Conservation (phyloP, 2,888 invertebrate genomes). For the Clepsis dumicolana region DNA sequence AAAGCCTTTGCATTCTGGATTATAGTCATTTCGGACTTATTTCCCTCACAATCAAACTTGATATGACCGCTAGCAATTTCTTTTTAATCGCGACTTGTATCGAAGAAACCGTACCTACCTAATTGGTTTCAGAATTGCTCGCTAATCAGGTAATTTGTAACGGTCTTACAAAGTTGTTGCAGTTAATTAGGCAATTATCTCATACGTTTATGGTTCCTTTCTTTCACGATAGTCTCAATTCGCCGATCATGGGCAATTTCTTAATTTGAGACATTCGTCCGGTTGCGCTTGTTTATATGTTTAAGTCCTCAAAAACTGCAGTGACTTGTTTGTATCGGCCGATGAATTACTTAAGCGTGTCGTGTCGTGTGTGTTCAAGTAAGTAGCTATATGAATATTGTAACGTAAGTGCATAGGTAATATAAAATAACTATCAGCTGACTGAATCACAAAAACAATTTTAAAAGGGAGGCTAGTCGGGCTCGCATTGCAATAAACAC, state of each 20-base stretch:
- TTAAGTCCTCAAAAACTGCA: too few species aligned
- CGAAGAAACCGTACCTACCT: background rate
- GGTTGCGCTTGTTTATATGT: too few species aligned
- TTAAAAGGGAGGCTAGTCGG: too few species aligned
- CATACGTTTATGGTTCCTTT: background rate
- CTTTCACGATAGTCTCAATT: background rate
- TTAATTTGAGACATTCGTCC: background rate
- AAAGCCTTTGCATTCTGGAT: background rate
- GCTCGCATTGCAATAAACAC: too few species aligned
- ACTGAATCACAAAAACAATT: too few species aligned
- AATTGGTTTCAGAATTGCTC: slow-evolving; percentile 5
- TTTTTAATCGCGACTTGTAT: slow-evolving; percentile 14
- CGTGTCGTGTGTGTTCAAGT: too few species aligned
- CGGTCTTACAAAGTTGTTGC: background rate
- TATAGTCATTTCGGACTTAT: slow-evolving; percentile 17
- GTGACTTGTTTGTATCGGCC: too few species aligned
- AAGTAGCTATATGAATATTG: too few species aligned
- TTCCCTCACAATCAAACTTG: background rate
- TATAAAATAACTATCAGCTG: too few species aligned
- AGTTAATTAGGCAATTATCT: slow-evolving; percentile 5
- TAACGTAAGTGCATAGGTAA: too few species aligned
- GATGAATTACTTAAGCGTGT: too few species aligned
- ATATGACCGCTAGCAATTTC: background rate
- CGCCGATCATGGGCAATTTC: background rate
- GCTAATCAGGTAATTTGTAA: slow-evolving; percentile 11